These are phyloP conservation scores for Esperia sulphurella DNA, from an alignment of 2,888 invertebrate species.

Conservation along the genomic window DNA sequence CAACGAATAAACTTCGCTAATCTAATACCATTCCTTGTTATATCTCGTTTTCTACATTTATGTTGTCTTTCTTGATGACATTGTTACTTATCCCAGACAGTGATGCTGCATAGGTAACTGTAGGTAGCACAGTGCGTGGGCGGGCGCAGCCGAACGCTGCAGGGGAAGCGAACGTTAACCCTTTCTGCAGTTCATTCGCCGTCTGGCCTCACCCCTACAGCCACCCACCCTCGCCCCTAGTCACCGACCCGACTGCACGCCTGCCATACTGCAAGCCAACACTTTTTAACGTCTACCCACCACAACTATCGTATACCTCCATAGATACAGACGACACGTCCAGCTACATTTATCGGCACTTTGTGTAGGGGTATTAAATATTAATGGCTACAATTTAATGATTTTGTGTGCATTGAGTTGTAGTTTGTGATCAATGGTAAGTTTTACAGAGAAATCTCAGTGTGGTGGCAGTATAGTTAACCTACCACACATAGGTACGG, in stretches of 20 bases:
- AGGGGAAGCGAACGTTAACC: constrained; percentile 79
- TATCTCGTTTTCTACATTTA: too few species aligned
- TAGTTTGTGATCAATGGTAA: too few species aligned
- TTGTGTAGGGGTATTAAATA: too few species aligned
- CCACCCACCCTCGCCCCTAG: constrained; percentile 48
- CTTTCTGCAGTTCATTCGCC: constrained; percentile 81
- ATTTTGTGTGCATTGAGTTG: too few species aligned
- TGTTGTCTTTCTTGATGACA: neutral
- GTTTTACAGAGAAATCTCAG: too few species aligned
- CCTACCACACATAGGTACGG: too few species aligned
- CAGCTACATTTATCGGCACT: constrained; percentile 6
- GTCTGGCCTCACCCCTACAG: constrained; percentile 78
- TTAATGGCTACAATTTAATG: too few species aligned
- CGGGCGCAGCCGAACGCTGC: constrained; percentile 69
- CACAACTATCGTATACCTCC: too few species aligned
- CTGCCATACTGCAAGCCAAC: constrained; percentile 59
- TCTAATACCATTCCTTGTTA: too few species aligned
- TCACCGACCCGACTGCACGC: constrained; percentile 55
- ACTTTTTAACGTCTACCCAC: constrained; percentile 31
- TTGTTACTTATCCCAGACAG: neutral
- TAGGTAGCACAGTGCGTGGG: constrained; percentile 45
- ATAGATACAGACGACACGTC: too few species aligned
- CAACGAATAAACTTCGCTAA: too few species aligned
- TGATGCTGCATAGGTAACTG: constrained; percentile 30
- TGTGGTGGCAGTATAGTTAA: too few species aligned